Conservation (phyloP, 2,888 invertebrate genomes). For the Gymnoscelis rufifasciata region DNA sequence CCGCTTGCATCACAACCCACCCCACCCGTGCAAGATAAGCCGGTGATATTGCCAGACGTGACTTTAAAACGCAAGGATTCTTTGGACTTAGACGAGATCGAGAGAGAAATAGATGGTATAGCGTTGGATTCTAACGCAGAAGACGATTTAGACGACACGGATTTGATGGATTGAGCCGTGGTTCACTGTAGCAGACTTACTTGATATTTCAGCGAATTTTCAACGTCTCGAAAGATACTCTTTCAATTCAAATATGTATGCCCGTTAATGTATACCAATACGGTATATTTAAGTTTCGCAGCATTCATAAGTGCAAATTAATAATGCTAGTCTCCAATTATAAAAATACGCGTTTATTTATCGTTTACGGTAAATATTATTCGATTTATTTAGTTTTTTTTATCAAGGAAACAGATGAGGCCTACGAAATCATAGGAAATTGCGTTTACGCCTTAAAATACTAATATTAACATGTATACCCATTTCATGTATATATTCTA, state of each 20-base stretch:
- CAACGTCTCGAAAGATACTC: too few species aligned
- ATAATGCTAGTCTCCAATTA: too few species aligned
- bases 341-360: too few species aligned
- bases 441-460: too few species aligned
- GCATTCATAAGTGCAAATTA: too few species aligned
- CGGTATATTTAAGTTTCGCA: neutral
- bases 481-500: too few species aligned
- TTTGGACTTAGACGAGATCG: constrained; percentile 17
- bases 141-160: constrained; percentile 19
- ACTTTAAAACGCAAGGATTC: constrained; percentile 15
- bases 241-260: too few species aligned
- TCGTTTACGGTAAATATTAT: too few species aligned
- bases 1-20: neutral
- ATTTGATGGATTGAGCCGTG: constrained; percentile 19
- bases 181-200: constrained; percentile 8
- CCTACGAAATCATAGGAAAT: too few species aligned
- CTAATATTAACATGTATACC: too few species aligned
- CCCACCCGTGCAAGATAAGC: constrained; percentile 1
- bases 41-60: neutral
- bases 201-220: neutral
- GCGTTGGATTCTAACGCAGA: constrained; percentile 18
- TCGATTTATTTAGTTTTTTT: too few species aligned
- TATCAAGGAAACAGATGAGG: too few species aligned
- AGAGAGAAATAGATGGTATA: constrained; percentile 19
- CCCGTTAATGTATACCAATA: neutral